These are phyloP conservation scores for Gadus chalcogrammus DNA, from an alignment of 2,113 vertebrate species.

Conservation along the genomic window DNA sequence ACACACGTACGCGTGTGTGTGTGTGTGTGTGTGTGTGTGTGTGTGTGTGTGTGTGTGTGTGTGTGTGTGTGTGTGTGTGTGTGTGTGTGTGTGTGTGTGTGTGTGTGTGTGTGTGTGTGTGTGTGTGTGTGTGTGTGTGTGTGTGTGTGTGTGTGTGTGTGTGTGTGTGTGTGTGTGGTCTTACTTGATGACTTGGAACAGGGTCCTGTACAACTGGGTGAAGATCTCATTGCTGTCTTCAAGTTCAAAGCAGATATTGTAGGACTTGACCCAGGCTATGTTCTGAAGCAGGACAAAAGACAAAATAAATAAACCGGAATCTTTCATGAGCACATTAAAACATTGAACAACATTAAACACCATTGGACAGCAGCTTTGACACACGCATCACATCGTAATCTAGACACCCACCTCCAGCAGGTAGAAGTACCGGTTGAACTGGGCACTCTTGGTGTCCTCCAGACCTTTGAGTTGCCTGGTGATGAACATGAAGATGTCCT, in stretches of 20 bases:
- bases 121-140: too few relatives aligned
- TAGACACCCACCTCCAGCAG: constrained; percentile 85
- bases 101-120: too few relatives aligned
- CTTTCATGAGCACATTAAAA: too few relatives aligned
- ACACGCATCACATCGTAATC: neutral
- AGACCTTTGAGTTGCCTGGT: constrained; percentile 96
- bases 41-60: too few relatives aligned
- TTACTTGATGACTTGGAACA: constrained; percentile 99
- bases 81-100: too few relatives aligned
- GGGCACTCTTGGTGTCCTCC: constrained; percentile 97
- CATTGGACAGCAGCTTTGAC: too few relatives aligned
- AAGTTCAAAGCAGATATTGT: constrained; percentile 98
- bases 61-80: too few relatives aligned
- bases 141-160: too few relatives aligned
- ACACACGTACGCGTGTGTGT: too few relatives aligned
- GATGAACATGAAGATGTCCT: constrained; percentile 99
- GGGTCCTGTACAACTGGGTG: constrained; percentile 94
- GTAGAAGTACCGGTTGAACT: constrained; percentile 99
- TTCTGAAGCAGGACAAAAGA: constrained; percentile 73
- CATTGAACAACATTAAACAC: too few relatives aligned
- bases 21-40: too few relatives aligned
- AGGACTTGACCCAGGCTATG: constrained; percentile 99
- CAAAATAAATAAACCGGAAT: neutral
- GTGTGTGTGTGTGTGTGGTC: constrained; percentile 47
- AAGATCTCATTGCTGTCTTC: constrained; percentile 99